These are phyloP conservation scores for Ceratothoa steindachneri DNA, from an alignment of 2,888 invertebrate species.

Conservation along the genomic window DNA sequence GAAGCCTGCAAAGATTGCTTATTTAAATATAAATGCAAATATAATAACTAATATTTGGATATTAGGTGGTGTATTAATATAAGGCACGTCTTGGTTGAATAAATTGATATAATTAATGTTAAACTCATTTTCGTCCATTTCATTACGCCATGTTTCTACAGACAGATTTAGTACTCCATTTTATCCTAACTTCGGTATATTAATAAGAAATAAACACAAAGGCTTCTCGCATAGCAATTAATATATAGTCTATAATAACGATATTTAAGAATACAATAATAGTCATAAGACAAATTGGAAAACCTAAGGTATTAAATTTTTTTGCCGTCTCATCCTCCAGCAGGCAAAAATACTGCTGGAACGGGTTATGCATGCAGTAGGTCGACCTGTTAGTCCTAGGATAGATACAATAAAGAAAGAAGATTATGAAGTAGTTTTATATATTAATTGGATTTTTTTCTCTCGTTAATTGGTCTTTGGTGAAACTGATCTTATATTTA, in stretches of 20 bases:
- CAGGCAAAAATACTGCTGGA: too few relatives aligned
- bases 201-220: not conserved
- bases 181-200: not conserved
- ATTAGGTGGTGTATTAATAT: not conserved
- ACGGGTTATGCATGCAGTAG: too few relatives aligned
- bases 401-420: too few relatives aligned
- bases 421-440: too few relatives aligned
- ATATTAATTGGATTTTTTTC: too few relatives aligned
- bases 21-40: not conserved
- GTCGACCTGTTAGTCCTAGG: too few relatives aligned
- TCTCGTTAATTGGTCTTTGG: too few relatives aligned
- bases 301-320: too few relatives aligned
- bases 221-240: not conserved
- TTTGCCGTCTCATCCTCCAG: too few relatives aligned
- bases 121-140: not conserved
- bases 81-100: not conserved
- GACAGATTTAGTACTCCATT: not conserved
- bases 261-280: not conserved
- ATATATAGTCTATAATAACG: too few relatives aligned
- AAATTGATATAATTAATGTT: not conserved
- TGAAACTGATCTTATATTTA: too few relatives aligned
- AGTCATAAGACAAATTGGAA: not conserved
- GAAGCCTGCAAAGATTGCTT: not conserved
- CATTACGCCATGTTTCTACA: not conserved
- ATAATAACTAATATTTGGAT: not conserved